These are phyloP conservation scores for Bagarius yarrelli DNA, from an alignment of 2,113 vertebrate species.

Conservation along the genomic window DNA sequence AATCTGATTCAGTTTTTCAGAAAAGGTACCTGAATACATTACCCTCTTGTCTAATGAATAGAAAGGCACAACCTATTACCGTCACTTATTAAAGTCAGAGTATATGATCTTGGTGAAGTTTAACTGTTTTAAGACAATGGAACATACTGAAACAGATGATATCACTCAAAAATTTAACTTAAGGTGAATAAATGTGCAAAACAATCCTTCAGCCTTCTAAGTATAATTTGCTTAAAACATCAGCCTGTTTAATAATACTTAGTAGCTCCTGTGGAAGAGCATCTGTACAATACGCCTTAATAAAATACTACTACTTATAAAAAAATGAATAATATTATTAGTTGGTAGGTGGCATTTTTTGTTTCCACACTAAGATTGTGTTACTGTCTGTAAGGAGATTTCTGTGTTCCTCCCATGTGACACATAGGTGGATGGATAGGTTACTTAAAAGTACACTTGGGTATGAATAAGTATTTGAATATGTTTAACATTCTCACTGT, in stretches of 20 bases:
- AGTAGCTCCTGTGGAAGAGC: no score
- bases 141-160: conserved; percentile 18
- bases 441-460: no score
- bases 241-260: background rate
- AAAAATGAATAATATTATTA: background rate
- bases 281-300: no score
- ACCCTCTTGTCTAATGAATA: background rate
- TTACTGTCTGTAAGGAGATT: background rate
- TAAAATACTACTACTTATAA: no score
- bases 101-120: conserved; percentile 30
- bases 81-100: background rate
- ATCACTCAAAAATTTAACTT: no score
- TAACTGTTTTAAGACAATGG: background rate
- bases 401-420: background rate
- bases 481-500: no score
- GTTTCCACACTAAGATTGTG: background rate
- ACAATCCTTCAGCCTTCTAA: background rate
- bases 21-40: background rate
- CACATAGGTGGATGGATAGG: background rate
- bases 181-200: background rate
- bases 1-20: conserved; percentile 17
- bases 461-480: background rate
- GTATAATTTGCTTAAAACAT: background rate
- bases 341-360: background rate
- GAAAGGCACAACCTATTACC: background rate